A percentile compares a stretch with the other conserved stretches of the same genome.
phyloP scores from a whole-genome alignment of 2,888 invertebrate genomes.

The Brachyopa scutellaris region DNA sequence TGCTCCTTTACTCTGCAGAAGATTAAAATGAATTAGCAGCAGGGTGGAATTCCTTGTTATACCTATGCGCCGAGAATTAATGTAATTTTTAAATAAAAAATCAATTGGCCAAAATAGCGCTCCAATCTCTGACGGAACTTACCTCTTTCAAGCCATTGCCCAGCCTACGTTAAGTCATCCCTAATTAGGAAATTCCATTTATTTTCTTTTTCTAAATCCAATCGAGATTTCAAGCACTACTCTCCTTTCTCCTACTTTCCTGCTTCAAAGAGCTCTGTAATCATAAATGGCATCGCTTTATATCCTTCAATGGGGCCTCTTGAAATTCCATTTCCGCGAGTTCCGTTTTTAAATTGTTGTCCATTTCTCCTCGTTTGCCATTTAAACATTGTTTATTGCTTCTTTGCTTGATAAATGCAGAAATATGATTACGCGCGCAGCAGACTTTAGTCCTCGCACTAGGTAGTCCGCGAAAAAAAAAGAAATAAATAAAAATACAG shows the following conservation, averaged over 20 bases:
- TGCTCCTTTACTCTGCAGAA: too few relatives aligned
- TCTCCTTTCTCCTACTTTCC: not conserved
- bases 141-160: too few relatives aligned
- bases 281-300: slow-evolving; percentile 16
- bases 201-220: too few relatives aligned
- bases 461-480: not conserved
- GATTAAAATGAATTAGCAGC: too few relatives aligned
- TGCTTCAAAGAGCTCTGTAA: not conserved
- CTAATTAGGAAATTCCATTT: too few relatives aligned
- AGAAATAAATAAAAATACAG: not conserved
- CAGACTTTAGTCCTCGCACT: slow-evolving; percentile 12
- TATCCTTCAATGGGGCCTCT: slow-evolving; percentile 29
- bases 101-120: too few relatives aligned
- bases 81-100: too few relatives aligned
- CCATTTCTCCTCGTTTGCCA: slow-evolving; percentile 43
- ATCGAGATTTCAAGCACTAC: too few relatives aligned
- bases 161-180: too few relatives aligned
- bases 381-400: slow-evolving; percentile 51
- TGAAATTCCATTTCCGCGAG: slow-evolving; percentile 19
- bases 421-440: slow-evolving; percentile 46
- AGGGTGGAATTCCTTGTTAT: too few relatives aligned
- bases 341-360: slow-evolving; percentile 3
- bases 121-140: too few relatives aligned
- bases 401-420: slow-evolving; percentile 9
- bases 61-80: too few relatives aligned